Conservation (phyloP, 2,797 vertebrate genomes). For the Mormyrops attenuatus region DNA sequence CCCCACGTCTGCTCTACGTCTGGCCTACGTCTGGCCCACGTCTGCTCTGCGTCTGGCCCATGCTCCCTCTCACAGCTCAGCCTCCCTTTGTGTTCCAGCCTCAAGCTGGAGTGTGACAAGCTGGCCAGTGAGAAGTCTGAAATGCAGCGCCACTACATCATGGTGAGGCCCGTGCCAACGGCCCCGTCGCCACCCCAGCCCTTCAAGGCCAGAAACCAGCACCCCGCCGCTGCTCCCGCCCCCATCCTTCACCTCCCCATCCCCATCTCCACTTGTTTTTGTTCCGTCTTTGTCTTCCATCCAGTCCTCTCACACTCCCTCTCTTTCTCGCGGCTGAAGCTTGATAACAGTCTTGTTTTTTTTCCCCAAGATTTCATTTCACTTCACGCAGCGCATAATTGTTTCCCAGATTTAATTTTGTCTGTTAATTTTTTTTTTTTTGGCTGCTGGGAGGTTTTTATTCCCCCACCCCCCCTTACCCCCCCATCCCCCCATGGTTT, state of each 20-base stretch:
- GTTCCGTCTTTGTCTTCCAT: not conserved
- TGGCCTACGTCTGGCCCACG: no score
- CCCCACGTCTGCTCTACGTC: no score
- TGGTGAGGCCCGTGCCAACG: constrained; percentile 60
- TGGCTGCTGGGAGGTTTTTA: not conserved
- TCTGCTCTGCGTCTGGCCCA: not conserved
- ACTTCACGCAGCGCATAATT: not conserved
- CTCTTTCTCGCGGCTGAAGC: not conserved
- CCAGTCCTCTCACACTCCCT: not conserved
- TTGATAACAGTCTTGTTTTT: not conserved
- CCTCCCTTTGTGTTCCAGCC: constrained; percentile 47
- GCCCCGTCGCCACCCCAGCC: not conserved
- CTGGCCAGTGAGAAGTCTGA: constrained; percentile 74
- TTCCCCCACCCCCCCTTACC: not conserved
- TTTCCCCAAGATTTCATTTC: not conserved
- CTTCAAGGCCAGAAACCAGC: not conserved
- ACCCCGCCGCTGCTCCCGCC: not conserved
- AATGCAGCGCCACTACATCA: constrained; percentile 76
- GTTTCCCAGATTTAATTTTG: constrained; percentile 16
- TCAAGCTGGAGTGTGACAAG: constrained; percentile 75
- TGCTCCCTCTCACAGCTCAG: not conserved
- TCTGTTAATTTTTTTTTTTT: not conserved
- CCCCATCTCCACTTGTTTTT: not conserved
- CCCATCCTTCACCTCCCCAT: not conserved
- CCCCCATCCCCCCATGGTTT: not conserved